phyloP scores from a whole-genome alignment of 2,113 vertebrate genomes.

The Tauraco erythrolophus region DNA sequence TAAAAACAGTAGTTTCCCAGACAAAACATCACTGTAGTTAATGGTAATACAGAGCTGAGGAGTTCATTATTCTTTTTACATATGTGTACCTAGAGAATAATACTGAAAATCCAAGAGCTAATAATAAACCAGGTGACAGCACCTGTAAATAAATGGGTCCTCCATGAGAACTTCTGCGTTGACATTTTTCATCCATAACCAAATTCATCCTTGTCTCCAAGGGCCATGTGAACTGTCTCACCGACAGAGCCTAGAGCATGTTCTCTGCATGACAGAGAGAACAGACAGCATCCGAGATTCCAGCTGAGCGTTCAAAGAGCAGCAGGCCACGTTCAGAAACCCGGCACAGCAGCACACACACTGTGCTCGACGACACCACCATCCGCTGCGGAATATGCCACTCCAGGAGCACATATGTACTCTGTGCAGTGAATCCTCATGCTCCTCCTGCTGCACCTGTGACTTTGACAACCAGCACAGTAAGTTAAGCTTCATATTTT shows the following conservation, averaged over 20 bases:
- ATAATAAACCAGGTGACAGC: background rate
- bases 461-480: background rate
- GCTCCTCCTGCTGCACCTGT: background rate
- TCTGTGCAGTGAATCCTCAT: background rate
- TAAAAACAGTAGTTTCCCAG: background rate
- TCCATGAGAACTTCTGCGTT: background rate
- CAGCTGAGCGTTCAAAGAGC: background rate
- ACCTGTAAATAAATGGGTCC: background rate
- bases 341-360: background rate
- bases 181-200: background rate
- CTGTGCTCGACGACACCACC: background rate
- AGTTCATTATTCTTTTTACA: background rate
- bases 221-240: background rate
- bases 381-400: background rate
- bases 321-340: background rate
- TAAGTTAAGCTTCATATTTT: background rate
- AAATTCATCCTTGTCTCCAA: background rate
- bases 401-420: background rate
- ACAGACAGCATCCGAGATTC: background rate
- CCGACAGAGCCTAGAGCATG: background rate
- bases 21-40: background rate
- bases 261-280: background rate
- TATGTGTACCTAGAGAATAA: background rate
- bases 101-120: background rate
- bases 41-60: background rate